These are phyloP conservation scores for Brachionus manjavacas DNA, from an alignment of 1,140 invertebrate genomes.

Conservation along the genomic window DNA sequence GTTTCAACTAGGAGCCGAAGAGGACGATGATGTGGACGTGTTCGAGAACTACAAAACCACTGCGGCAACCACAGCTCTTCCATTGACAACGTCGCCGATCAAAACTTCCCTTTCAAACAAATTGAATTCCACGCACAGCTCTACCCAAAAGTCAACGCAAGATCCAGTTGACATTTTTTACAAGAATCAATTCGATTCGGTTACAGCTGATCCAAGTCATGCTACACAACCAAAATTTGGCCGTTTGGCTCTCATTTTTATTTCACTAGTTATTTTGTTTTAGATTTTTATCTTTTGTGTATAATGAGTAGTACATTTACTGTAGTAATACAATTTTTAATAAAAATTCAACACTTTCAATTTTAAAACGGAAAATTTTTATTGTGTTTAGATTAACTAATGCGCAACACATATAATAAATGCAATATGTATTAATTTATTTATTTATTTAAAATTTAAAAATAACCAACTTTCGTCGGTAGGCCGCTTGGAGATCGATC, in stretches of 20 bases:
- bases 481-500: too few relatives aligned
- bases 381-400: too few relatives aligned
- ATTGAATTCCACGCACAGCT: neutral
- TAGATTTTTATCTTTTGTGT: neutral
- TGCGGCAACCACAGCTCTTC: neutral
- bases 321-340: neutral
- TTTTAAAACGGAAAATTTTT: too few relatives aligned
- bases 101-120: neutral
- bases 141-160: neutral
- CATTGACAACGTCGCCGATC: neutral
- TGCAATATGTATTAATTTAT: too few relatives aligned
- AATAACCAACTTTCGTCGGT: too few relatives aligned
- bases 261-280: neutral
- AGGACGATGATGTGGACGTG: neutral
- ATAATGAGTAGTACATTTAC: neutral
- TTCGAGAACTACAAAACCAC: conserved; percentile 2
- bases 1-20: neutral
- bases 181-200: conserved; percentile 33
- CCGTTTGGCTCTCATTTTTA: neutral
- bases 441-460: too few relatives aligned
- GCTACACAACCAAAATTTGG: neutral
- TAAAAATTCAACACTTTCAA: neutral
- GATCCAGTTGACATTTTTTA: neutral
- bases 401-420: too few relatives aligned
- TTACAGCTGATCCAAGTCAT: neutral